Percentiles rank a stretch among this genome's conserved stretches.
Conservation (phyloP, 2,797 vertebrate genomes). For the Anomalospiza imberbis region DNA sequence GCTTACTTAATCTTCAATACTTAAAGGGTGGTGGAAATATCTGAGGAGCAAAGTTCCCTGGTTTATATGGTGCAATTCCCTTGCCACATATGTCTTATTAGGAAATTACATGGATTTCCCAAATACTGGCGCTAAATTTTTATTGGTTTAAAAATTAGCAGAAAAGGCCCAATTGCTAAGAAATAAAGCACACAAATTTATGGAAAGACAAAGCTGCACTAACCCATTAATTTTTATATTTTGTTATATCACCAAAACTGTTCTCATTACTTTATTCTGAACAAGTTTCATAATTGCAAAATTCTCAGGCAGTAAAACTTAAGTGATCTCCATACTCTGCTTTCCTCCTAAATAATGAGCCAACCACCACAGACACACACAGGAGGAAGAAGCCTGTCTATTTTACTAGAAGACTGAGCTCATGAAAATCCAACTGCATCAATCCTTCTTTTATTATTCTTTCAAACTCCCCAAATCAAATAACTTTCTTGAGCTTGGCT, state of each 20-base stretch:
- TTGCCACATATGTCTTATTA: not conserved
- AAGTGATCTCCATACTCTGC: slow-evolving; percentile 18
- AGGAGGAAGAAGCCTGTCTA: slow-evolving; percentile 43
- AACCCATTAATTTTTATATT: not conserved
- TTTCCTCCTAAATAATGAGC: not conserved
- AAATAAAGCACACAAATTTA: not conserved
- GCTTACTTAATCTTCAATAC: not conserved
- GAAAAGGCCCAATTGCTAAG: not conserved
- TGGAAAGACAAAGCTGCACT: not conserved
- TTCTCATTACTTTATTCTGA: not conserved
- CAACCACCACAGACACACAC: not conserved
- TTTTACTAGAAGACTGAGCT: slow-evolving; percentile 58
- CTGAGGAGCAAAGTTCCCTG: not conserved
- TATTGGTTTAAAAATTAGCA: slow-evolving; percentile 8
- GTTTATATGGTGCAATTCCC: not conserved
- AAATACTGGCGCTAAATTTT: not conserved
- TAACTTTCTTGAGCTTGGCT: slow-evolving; percentile 65
- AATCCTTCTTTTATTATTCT: slow-evolving; percentile 70
- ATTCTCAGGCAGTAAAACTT: slow-evolving; percentile 43
- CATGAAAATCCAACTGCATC: slow-evolving; percentile 77
- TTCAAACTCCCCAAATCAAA: slow-evolving; percentile 70
- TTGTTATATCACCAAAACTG: not conserved
- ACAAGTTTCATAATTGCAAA: not conserved
- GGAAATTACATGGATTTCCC: not conserved
- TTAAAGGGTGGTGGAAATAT: not conserved